A percentile compares a stretch with the other conserved stretches of the same genome.
Conservation (phyloP, 2,113 vertebrate species). For the Thinocorus orbignyianus region DNA sequence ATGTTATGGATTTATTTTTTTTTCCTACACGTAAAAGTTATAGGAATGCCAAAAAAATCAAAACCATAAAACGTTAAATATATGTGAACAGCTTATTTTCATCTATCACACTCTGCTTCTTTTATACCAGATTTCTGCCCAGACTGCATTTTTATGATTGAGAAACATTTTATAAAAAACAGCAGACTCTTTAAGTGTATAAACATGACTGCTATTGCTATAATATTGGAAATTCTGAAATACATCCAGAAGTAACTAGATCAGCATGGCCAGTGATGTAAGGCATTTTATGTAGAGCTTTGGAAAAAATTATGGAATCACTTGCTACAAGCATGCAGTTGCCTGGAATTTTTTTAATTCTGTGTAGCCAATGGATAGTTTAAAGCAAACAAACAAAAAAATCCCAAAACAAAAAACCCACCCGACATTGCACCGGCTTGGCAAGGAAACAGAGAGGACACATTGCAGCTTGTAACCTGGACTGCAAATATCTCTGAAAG, state of each 20-base stretch:
- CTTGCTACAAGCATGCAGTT: neutral
- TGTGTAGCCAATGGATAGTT: neutral
- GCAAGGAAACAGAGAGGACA: neutral
- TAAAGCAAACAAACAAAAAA: neutral
- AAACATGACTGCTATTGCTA: slow-evolving; percentile 12
- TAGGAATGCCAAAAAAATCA: neutral
- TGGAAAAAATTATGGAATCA: slow-evolving; percentile 10
- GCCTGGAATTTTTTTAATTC: neutral
- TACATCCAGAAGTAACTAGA: slow-evolving; percentile 29
- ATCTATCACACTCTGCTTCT: neutral
- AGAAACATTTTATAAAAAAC: slow-evolving; percentile 26
- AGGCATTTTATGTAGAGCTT: neutral
- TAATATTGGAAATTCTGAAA: slow-evolving; percentile 39
- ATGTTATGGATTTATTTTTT: neutral
- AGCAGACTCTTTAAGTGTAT: slow-evolving; percentile 23
- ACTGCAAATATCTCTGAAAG: neutral
- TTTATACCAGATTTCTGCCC: neutral
- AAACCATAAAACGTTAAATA: neutral
- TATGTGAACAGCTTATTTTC: slow-evolving; percentile 35
- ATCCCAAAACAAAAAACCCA: neutral
- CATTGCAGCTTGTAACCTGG: neutral
- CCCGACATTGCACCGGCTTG: neutral
- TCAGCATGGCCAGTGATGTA: slow-evolving; percentile 18
- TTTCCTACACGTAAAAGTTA: neutral
- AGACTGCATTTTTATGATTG: slow-evolving; percentile 30